Percentiles rank a stretch among this genome's conserved stretches.
Evolutionary conservation across 2,113 vertebrate genomes (phyloP).

Genomic region (Clarias macrocephalus): DNA sequence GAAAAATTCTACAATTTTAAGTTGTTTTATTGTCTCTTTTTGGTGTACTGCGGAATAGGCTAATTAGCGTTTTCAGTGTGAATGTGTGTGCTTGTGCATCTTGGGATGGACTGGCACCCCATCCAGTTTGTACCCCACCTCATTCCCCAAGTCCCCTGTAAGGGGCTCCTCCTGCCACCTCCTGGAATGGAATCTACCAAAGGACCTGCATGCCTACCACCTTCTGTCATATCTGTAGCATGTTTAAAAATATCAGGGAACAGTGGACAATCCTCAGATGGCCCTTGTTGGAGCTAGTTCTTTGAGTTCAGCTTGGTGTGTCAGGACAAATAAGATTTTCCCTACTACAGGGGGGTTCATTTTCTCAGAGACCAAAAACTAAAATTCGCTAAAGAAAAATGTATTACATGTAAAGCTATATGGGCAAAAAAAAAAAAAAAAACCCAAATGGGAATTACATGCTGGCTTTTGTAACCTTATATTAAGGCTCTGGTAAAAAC

Average conservation of each 20-base stretch:
- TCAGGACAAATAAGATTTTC: neutral
- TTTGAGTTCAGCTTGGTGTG: neutral
- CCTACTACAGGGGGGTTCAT: neutral
- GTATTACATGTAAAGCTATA: neutral
- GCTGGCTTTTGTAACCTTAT: slow-evolving; percentile 13
- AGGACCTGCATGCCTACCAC: neutral
- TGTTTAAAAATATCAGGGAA: neutral
- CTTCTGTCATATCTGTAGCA: neutral
- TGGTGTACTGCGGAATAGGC: too few species aligned
- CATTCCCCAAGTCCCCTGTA: too few species aligned
- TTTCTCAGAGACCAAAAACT: neutral
- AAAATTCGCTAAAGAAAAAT: slow-evolving; percentile 29
- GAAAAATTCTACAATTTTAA: too few species aligned
- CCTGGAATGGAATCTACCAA: neutral
- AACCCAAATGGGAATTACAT: neutral
- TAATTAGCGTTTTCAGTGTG: too few species aligned
- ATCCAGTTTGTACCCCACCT: too few species aligned
- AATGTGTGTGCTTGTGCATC: too few species aligned
- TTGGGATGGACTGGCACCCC: too few species aligned
- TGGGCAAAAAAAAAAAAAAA: neutral
- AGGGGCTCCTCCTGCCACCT: neutral
- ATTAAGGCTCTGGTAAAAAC: slow-evolving; percentile 4
- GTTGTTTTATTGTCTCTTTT: neutral
- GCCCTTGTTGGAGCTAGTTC: neutral
- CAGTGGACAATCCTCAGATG: neutral